Evolutionary conservation across 2,888 invertebrate species (phyloP), one percentile per base, ranked within the genome.

Genomic region (Halictus ligatus): DNA sequence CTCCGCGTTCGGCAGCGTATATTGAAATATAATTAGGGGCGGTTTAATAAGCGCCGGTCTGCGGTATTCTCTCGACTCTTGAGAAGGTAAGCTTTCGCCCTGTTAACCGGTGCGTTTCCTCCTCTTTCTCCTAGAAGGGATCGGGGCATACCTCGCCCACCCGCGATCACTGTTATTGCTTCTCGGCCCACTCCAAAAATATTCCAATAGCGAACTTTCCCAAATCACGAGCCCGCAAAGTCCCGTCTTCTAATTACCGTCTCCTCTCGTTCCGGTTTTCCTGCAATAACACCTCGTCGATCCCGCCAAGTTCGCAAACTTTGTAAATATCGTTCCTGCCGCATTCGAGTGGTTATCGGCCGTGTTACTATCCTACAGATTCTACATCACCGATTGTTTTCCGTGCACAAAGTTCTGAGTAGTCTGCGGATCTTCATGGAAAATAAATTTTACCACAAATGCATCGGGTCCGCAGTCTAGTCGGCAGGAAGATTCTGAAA

Each of bases 11-110:
- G 89, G 83, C 78, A 83, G 84, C 90, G 87, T 86, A 92, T 92
- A 93, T 93, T 93, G 93, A 93, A 93, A 93, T 93, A 93, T 93
- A 93, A 93, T 93, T 93, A 93, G 93, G 91, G 90, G 88, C 88
- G 91, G 92, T 93, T 93, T 93, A 94, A 94, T 93, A 93, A 92
- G 92, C 91, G 90, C 90, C 87, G 92, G 92, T 91, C 89, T 91
- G 92, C 85, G 94, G 94, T 91, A 92, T 91, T 86, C 80, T 85
- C 86, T 75, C 84, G 85, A 90, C 87, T 84, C 89, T 86, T 84
- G 84, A 90, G 87, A 90, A 89, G 86, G 79, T 84, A 87, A 89
- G 91, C 91, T 87, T 84, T 85, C 40, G 88, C 83, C 85, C 86
- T 84, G 92, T 90, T 91, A 89, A 91, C 81, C 90, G 88, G 88